Evolutionary conservation across 2,888 invertebrate genomes (phyloP).

Genomic region (Drosophila nr. medialis): DNA sequence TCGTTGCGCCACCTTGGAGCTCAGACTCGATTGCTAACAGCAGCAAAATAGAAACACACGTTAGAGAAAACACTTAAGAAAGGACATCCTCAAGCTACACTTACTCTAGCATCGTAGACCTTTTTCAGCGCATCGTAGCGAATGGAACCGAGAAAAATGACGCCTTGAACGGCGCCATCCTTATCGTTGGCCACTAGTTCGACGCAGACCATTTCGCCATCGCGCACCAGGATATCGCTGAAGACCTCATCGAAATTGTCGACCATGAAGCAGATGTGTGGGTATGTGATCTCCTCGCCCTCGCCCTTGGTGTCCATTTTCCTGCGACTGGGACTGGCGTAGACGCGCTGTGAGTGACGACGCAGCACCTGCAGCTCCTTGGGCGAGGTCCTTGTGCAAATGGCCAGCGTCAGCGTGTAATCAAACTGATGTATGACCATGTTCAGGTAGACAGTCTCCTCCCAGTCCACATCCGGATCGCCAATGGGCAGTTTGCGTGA

Average conservation of each 20-base stretch:
- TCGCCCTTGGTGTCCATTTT: constrained; percentile 99
- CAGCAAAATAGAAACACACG: constrained; percentile 53
- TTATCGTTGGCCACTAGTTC: constrained; percentile 97
- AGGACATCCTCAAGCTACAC: constrained; percentile 70
- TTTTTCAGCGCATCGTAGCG: constrained; percentile 98
- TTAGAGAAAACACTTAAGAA: background rate
- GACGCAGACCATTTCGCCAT: constrained; percentile 99
- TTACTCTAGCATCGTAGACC: constrained; percentile 97
- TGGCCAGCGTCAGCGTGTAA: constrained; percentile 98
- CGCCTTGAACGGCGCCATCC: constrained; percentile 93
- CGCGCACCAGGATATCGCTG: constrained; percentile 97
- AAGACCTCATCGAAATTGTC: constrained; percentile 99
- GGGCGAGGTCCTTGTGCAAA: constrained; percentile 98
- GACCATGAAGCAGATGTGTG: constrained; percentile 99
- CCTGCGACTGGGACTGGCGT: constrained; percentile 97
- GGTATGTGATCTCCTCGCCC: constrained; percentile 99
- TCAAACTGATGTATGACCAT: constrained; percentile 99
- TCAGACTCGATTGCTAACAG: constrained; percentile 93
- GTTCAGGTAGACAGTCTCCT: constrained; percentile 99
- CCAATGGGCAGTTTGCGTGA: constrained; percentile 98
- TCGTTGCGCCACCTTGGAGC: constrained; percentile 96
- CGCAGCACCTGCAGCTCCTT: constrained; percentile 98
- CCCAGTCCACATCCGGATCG: constrained; percentile 99
- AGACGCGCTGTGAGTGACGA: constrained; percentile 96
- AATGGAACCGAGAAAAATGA: constrained; percentile 98